Evolutionary conservation across 2,797 vertebrate genomes (phyloP), one percentile per base, ranked within the genome.

Genomic region (Coilia nasus): DNA sequence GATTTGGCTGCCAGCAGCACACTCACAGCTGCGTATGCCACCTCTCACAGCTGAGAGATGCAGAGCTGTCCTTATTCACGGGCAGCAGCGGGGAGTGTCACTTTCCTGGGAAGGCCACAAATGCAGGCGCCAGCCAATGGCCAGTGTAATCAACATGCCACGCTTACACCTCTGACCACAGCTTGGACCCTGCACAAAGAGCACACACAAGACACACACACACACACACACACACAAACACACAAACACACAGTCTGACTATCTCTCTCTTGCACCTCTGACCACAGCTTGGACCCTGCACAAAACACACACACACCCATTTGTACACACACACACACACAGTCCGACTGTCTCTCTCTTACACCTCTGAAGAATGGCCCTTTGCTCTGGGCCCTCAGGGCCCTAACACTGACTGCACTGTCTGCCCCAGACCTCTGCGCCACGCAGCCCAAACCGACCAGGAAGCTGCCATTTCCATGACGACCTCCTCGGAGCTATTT

Each of bases 401-500:
- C n/a, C 78, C 75, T 89, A 92, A 94, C 91, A 94, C 94, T 94
- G 93, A 92, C 94, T 93, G 92, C 93, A 95, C 94, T 92, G 89
- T 91, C 92, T 89, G 87, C 81, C 83, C 83, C 3, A 85, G 89
- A 93, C 94, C 94, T 93, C 91, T 85, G 90, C 90, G 93, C 93
- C 89, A 84, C 62, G 2, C 25, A 28, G 46, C 90, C 93, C 92
- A 88, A 88, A 93, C 91, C 91, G 90, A 44, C 81, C 67, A 86
- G 87, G 92, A 91, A 94, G 90, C 92, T 93, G 95, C 95, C 93
- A 92, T 95, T 95, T 91, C 94, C 93, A 95, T 95, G 94, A 93
- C 93, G 94, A 96, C 95, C 83, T 35, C 67, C 28, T 28, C 1
- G 85, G 84, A 2, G n/a, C 93, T 95, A 96, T 96, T 96, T 95